Conservation (phyloP, 37 sponge, comb jelly and placozoan genomes). For the Oscarella lobularis region DNA sequence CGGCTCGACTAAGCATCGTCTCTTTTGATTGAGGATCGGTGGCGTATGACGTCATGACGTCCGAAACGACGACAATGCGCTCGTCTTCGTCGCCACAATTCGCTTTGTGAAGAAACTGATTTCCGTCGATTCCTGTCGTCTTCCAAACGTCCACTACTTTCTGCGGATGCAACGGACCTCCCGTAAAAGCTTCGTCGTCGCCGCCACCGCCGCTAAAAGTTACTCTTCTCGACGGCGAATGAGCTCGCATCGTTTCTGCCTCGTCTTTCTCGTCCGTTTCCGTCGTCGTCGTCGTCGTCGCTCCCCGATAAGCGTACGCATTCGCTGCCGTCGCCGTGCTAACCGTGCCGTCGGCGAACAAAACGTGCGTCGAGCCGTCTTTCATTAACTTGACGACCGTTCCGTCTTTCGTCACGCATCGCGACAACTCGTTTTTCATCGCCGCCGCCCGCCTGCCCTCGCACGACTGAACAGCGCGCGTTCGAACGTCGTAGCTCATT, state of each 20-base stretch:
- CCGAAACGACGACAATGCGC: no score
- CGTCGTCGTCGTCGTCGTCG: not conserved
- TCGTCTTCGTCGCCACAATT: not conserved
- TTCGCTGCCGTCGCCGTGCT: not conserved
- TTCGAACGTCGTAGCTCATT: conserved; percentile 25
- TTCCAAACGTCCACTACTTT: not conserved
- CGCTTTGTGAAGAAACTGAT: not conserved
- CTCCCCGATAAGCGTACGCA: not conserved
- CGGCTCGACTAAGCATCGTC: conserved; percentile 67
- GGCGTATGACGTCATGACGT: not conserved
- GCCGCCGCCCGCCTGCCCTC: not conserved
- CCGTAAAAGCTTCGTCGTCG: not conserved
- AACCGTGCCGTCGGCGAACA: conserved; percentile 44
- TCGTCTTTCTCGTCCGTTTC: not conserved
- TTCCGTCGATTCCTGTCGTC: not conserved
- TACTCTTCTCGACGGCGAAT: not conserved
- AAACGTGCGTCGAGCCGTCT: conserved; percentile 1
- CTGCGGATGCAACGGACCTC: not conserved
- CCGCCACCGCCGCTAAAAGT: not conserved
- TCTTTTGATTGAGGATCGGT: conserved; percentile 21
- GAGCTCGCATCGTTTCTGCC: no score
- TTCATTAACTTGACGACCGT: not conserved
- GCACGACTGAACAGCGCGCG: not conserved
- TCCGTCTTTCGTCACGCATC: not conserved
- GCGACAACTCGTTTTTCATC: not conserved